phyloP scores from a whole-genome alignment of 2,888 invertebrate genomes.

The Germaria angustata region DNA sequence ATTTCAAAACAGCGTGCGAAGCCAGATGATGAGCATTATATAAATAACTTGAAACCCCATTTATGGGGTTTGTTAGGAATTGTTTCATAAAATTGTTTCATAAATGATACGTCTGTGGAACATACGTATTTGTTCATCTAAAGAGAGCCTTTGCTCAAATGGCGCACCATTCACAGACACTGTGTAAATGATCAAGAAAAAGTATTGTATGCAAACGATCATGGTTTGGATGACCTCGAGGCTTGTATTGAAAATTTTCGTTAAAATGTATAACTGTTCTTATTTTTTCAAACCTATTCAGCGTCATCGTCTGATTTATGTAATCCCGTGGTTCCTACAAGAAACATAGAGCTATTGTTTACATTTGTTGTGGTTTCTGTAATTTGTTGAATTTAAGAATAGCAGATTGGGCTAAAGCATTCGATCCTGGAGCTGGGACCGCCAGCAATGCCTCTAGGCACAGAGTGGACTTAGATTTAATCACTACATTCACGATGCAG shows the following conservation, averaged over 20 bases:
- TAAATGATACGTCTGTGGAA: neutral
- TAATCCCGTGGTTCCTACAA: too few relatives aligned
- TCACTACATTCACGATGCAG: too few relatives aligned
- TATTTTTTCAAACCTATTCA: neutral
- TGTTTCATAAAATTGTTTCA: constrained; percentile 4
- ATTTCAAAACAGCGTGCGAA: neutral
- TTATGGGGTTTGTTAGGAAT: constrained; percentile 1
- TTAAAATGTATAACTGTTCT: neutral
- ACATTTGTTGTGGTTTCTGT: too few relatives aligned
- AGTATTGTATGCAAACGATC: constrained; percentile 10
- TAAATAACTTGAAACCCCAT: constrained; percentile 5
- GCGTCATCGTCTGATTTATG: neutral
- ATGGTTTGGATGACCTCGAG: neutral
- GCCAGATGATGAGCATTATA: constrained; percentile 9
- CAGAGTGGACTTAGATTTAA: too few relatives aligned
- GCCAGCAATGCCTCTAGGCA: too few relatives aligned
- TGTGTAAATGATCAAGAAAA: neutral
- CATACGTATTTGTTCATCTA: constrained; percentile 23
- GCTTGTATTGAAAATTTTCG: neutral
- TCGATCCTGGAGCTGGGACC: too few relatives aligned
- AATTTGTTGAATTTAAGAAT: too few relatives aligned
- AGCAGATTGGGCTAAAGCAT: too few relatives aligned
- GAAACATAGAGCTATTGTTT: too few relatives aligned
- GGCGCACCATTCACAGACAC: neutral
- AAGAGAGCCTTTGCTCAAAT: constrained; percentile 10